Evolutionary conservation across 2,113 vertebrate species (phyloP).

Genomic region (Empidonax alnorum): DNA sequence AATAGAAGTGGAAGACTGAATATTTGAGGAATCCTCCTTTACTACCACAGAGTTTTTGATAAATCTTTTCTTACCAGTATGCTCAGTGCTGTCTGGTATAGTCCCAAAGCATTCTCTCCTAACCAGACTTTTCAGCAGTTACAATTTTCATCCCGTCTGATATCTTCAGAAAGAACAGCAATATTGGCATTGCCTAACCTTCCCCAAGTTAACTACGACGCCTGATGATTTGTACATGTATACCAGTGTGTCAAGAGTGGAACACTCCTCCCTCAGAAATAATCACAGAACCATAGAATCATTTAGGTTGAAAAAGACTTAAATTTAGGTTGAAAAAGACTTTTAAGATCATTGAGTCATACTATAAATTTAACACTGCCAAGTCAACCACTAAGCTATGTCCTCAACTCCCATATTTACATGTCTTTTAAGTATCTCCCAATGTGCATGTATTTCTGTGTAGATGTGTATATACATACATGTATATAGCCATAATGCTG

Average conservation of each 20-base stretch:
- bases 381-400: background rate
- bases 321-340: background rate
- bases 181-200: background rate
- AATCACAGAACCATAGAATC: background rate
- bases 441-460: no score
- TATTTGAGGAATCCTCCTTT: background rate
- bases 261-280: background rate
- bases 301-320: background rate
- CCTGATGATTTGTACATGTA: background rate
- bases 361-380: background rate
- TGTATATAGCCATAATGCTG: no score
- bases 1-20: background rate
- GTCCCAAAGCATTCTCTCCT: background rate
- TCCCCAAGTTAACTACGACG: rapidly evolving
- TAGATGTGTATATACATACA: no score
- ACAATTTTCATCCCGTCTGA: background rate
- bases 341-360: background rate
- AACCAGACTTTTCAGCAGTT: background rate
- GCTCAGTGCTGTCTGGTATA: background rate
- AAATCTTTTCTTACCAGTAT: background rate
- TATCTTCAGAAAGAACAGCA: background rate
- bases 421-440: no score
- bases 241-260: background rate
- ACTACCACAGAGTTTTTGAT: background rate
- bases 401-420: background rate